Base-by-base conservation (phyloP, 1,140 invertebrate genomes). In the Macrocentrus cingulum region DNA sequence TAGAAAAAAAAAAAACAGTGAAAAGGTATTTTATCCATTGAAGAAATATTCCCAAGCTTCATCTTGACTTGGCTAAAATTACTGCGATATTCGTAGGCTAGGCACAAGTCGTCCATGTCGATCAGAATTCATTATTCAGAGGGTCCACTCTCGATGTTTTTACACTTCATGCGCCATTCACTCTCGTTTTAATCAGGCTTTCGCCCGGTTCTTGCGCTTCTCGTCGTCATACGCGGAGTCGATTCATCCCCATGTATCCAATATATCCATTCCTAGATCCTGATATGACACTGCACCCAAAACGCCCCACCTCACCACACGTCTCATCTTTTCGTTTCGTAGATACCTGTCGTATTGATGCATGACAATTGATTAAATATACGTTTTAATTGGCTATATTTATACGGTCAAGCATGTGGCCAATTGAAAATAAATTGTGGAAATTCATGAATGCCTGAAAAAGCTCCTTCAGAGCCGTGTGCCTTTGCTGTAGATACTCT, bases 161-260 rank as follows among this genome's bases (percentile, higher is more conserved):
- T 9, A 29, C 4, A 29, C 25, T 29, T 15, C 16, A 42, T 42
- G 39, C 16, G 16, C n/a, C 39, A 42, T 3, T 15, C 3, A 42
- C 3, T 23, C 41, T 20, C 37, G 41, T 54, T n/a, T 16, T 34
- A 2, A 44, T 54, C 19, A 42, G 37, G 41, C 41, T 42, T 54
- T 18, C 15, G 46, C 15, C 48, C 56, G 48, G 16, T 56, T 53
- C 54, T 59, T 56, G 63, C 61, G 63, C 63, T 67, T 67, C 63
- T 70, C 67, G 56, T 65, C 60, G 66, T 70, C 65, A 39, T 56
- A 62, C 67, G 69, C 65, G 66, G 68, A 74, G 70, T 72, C 70
- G 68, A 74, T 71, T 72, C 68, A 69, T 57, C 61, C 64, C 69
- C 69, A 62, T 58, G 48, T 51, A 42, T 62, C 59, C 45, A 44